phyloP scores from a whole-genome alignment of 2,888 invertebrate species.

The Tenthredo notha region DNA sequence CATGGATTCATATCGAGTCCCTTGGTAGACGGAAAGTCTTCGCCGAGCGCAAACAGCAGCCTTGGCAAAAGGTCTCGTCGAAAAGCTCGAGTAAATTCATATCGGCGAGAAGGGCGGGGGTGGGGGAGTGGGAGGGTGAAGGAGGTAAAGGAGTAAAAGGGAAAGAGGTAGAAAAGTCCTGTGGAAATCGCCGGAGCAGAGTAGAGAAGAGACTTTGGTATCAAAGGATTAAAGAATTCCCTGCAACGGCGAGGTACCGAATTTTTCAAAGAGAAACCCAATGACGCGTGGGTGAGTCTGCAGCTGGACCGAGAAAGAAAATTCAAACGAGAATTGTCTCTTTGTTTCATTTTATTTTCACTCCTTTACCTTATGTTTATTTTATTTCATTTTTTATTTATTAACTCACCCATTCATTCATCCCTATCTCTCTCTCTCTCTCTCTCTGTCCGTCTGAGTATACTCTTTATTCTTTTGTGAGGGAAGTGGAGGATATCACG shows the following conservation, averaged over 20 bases:
- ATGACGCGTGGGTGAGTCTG: neutral
- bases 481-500: neutral
- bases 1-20: conserved; percentile 45
- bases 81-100: conserved; percentile 47
- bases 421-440: neutral
- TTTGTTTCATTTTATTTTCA: neutral
- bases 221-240: conserved; percentile 48
- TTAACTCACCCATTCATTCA: neutral
- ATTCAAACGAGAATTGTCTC: neutral
- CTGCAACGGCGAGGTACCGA: neutral
- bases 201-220: conserved; percentile 34
- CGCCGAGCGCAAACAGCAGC: neutral
- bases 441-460: neutral
- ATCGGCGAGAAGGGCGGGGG: neutral
- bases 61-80: neutral
- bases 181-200: conserved; percentile 7
- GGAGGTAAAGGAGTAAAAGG: neutral
- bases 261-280: conserved; percentile 10
- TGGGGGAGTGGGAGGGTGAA: neutral
- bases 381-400: conserved; percentile 7
- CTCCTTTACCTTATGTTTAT: conserved; percentile 1
- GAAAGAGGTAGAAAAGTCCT: neutral
- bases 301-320: neutral
- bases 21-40: conserved; percentile 31
- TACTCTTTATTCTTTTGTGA: neutral